A percentile compares a stretch with the other conserved stretches of the same genome.
These are phyloP conservation scores for Sipha maydis DNA, from an alignment of 2,888 invertebrate species.

Conservation along the genomic window DNA sequence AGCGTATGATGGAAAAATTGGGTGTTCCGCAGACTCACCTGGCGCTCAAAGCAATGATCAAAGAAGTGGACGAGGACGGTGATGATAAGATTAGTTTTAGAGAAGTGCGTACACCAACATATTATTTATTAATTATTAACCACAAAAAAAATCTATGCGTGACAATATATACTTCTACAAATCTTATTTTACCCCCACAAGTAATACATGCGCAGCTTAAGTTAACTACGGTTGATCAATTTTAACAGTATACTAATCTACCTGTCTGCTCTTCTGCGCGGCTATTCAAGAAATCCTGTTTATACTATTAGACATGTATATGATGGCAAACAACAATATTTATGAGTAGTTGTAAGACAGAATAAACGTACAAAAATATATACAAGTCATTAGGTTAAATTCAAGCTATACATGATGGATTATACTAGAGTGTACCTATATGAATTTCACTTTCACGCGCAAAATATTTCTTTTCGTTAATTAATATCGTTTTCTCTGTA, in stretches of 20 bases:
- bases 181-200: not conserved
- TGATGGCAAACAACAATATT: not conserved
- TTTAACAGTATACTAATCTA: not conserved
- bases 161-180: not conserved
- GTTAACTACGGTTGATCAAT: not conserved
- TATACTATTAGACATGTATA: not conserved
- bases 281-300: not conserved
- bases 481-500: not conserved
- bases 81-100: slow-evolving; percentile 90
- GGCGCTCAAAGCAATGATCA: slow-evolving; percentile 93
- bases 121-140: not conserved
- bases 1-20: slow-evolving; percentile 95
- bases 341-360: not conserved
- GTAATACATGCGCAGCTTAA: not conserved
- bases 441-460: not conserved
- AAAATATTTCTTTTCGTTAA: not conserved
- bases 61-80: slow-evolving; percentile 87
- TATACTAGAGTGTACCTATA: not conserved
- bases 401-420: not conserved
- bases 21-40: slow-evolving; percentile 96
- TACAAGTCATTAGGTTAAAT: not conserved
- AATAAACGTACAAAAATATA: not conserved
- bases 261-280: not conserved
- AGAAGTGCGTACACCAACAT: slow-evolving; percentile 72
- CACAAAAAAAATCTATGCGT: not conserved